phyloP scores from a whole-genome alignment of 2,797 vertebrate genomes.

The Microchirus variegatus region DNA sequence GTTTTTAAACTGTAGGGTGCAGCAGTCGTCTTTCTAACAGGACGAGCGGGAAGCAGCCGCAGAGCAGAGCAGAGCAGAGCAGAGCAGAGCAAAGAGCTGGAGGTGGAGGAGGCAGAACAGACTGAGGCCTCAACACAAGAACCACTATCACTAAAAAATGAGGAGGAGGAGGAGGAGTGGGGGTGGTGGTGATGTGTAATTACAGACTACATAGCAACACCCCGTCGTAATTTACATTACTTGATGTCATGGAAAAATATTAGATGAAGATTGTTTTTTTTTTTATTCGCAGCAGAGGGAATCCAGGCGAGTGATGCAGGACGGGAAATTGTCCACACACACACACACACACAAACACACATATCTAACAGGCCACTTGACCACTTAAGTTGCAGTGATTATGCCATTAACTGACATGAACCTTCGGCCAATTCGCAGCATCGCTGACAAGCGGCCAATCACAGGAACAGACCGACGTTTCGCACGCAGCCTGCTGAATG shows the following conservation, averaged over 20 bases:
- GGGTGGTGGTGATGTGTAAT: slow-evolving; percentile 58
- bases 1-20: slow-evolving; percentile 98
- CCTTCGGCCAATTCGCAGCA: slow-evolving; percentile 36
- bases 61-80: slow-evolving; percentile 21
- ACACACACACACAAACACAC: slow-evolving; percentile 18
- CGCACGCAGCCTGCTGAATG: slow-evolving; percentile 6
- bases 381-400: slow-evolving; percentile 59
- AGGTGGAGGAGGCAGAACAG: slow-evolving; percentile 41
- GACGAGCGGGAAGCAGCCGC: slow-evolving; percentile 43
- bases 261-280: slow-evolving; percentile 65
- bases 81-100: slow-evolving; percentile 12
- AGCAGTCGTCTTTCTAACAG: slow-evolving; percentile 95
- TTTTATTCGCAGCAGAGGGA: slow-evolving; percentile 24
- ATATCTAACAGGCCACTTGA: slow-evolving; percentile 54
- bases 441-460: slow-evolving; percentile 47
- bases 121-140: slow-evolving; percentile 34
- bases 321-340: slow-evolving; percentile 12
- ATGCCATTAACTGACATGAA: slow-evolving; percentile 49
- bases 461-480: neutral
- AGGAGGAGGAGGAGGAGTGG: slow-evolving; percentile 21
- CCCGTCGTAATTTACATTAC: slow-evolving; percentile 65
- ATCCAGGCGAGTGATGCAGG: slow-evolving; percentile 23
- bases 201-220: slow-evolving; percentile 75
- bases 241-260: slow-evolving; percentile 64
- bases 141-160: slow-evolving; percentile 24